phyloP scores from a whole-genome alignment of 2,797 vertebrate genomes.

The Coreius guichenoti region DNA sequence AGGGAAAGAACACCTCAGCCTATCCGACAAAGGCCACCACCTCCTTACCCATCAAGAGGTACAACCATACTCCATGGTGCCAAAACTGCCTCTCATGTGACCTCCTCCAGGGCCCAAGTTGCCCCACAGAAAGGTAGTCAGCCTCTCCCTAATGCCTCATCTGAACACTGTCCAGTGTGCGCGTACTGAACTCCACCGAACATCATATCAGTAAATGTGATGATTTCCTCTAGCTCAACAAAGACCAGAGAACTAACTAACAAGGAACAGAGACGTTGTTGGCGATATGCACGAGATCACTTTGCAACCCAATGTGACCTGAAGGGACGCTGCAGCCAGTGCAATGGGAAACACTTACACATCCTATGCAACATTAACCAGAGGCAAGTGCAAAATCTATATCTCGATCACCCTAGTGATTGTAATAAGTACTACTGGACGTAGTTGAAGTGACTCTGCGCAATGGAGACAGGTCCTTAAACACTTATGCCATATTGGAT shows the following conservation, averaged over 20 bases:
- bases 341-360: slow-evolving; percentile 37
- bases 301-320: slow-evolving; percentile 35
- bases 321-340: slow-evolving; percentile 35
- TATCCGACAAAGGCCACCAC: no score
- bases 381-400: no score
- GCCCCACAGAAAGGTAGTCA: background rate
- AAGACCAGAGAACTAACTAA: slow-evolving; percentile 45
- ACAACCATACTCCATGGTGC: background rate
- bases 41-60: background rate
- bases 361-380: slow-evolving; percentile 42
- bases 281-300: slow-evolving; percentile 45
- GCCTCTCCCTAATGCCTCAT: background rate
- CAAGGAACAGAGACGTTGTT: slow-evolving; percentile 5
- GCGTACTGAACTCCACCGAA: slow-evolving; percentile 19
- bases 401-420: no score
- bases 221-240: slow-evolving; percentile 4
- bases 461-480: no score
- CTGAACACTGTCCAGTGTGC: background rate
- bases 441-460: no score
- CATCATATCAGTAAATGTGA: slow-evolving; percentile 29
- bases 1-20: background rate
- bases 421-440: no score
- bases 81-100: background rate
- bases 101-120: no score
- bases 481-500: slow-evolving; percentile 15